Evolutionary conservation across 2,888 invertebrate species (phyloP).

Genomic region (Eumacrocentrus americanus): DNA sequence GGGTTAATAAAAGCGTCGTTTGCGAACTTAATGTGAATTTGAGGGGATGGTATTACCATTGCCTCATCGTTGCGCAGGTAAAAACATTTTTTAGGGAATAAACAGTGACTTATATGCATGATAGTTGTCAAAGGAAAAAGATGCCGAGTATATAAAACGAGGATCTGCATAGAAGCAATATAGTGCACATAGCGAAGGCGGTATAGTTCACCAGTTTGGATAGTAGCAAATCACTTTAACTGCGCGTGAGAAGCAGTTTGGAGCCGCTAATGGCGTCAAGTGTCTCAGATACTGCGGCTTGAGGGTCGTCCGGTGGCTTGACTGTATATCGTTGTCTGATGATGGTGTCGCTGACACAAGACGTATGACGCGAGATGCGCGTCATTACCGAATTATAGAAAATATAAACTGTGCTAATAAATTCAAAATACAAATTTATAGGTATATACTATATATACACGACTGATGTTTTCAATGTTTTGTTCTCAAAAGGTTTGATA

Average conservation of each 20-base stretch:
- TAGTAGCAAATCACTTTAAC: slow-evolving; percentile 61
- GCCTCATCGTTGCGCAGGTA: too few relatives aligned
- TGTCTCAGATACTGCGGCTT: slow-evolving; percentile 56
- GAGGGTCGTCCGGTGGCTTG: slow-evolving; percentile 46
- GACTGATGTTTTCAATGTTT: too few relatives aligned
- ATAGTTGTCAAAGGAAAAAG: slow-evolving; percentile 21
- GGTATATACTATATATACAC: too few relatives aligned
- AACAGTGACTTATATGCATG: slow-evolving; percentile 20
- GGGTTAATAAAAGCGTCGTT: slow-evolving; percentile 54
- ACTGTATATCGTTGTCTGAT: slow-evolving; percentile 45
- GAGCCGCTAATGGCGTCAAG: slow-evolving; percentile 61
- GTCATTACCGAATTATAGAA: slow-evolving; percentile 7
- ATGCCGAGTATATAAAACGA: slow-evolving; percentile 7
- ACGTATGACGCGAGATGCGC: background rate
- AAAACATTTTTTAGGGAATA: slow-evolving; percentile 13
- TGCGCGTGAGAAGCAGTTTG: slow-evolving; percentile 57
- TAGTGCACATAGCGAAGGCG: slow-evolving; percentile 27
- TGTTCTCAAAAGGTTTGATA: too few relatives aligned
- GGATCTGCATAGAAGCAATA: slow-evolving; percentile 27
- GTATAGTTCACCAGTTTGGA: slow-evolving; percentile 44
- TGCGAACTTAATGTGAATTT: slow-evolving; percentile 42
- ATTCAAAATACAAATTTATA: too few relatives aligned
- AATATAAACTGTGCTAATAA: too few relatives aligned
- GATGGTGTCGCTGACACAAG: background rate
- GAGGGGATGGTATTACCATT: slow-evolving; percentile 35